Conservation (phyloP, 2,113 vertebrate genomes). For the Lophura nycthemera region DNA sequence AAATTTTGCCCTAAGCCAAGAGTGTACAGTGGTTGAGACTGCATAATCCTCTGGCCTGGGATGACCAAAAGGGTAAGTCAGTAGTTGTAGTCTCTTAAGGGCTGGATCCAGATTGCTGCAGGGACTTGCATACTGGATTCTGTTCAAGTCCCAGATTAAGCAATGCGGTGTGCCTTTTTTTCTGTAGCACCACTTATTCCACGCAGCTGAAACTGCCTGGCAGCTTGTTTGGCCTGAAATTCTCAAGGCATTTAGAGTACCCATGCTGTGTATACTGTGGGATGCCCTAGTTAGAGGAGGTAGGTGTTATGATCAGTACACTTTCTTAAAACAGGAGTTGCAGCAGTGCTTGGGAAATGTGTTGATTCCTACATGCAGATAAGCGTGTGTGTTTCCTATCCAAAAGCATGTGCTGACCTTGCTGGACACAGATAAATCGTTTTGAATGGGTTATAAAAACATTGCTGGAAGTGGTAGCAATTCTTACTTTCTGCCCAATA, state of each 20-base stretch:
- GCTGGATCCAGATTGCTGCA: slow-evolving; percentile 8
- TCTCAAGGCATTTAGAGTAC: not conserved
- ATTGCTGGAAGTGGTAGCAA: not conserved
- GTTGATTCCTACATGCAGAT: not conserved
- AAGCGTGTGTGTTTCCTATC: accelerated
- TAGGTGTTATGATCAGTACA: not conserved
- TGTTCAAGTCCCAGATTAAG: not conserved
- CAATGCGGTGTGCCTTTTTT: not conserved
- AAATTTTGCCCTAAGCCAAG: slow-evolving; percentile 55
- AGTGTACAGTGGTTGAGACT: slow-evolving; percentile 46
- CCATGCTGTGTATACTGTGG: not conserved
- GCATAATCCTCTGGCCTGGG: slow-evolving; percentile 54
- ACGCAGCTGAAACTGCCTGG: not conserved
- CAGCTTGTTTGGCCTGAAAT: not conserved
- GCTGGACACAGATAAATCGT: accelerated
- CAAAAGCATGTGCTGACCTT: not conserved
- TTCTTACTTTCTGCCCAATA: not conserved
- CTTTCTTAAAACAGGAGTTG: not conserved
- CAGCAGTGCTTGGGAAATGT: not conserved
- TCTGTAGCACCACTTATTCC: not conserved
- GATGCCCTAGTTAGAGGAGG: not conserved
- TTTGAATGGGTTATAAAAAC: not conserved
- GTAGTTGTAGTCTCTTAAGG: slow-evolving; percentile 43
- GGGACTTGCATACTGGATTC: not conserved
- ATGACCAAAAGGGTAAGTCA: slow-evolving; percentile 66